Base-by-base conservation (phyloP, 2,888 invertebrate genomes). In the Diplolepis rosae region DNA sequence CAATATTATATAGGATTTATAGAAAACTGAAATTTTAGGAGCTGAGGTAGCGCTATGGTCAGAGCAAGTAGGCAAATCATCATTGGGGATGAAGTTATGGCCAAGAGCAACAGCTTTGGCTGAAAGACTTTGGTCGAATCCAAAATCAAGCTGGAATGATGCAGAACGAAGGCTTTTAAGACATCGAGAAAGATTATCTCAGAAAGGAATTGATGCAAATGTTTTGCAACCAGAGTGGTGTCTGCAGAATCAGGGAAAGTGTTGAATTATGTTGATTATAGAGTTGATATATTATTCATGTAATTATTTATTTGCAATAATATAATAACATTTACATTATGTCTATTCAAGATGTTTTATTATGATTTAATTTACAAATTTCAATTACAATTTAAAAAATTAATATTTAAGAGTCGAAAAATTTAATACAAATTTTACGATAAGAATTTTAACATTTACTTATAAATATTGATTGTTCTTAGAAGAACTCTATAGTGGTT, bases 171-270 rank as follows among this genome's bases (percentile, higher is more conserved):
- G 96, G 66, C 92, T 95, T 89, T 89, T 95, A 51, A 90, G 92
- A 69, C 91, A 93, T 70, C 92, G 96, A n/a, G 93, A 95, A 80
- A 91, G 95, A 66, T 89, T 96, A 65, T 91, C 94, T 0, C 88
- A 90, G 69, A 91, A 92, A 82, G 94, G 94, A 27, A 90, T 95
- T 66, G 87, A 91, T n/a, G 92, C 96, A 0, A 96, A 96, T 80
- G 91, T 93, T 13, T 85, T 96, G 66, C 92, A 96, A 85, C 96
- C 96, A 0, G 92, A 95, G 85, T 96, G 96, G 96, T 96, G 96
- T 84, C 90, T 93, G 78, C 95, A 95, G 84, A 94, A 96, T 87
- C 94, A 95, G 86, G 93, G 93, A 32, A 90, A 92, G 75, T 95
- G 95, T 84, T n/a, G n/a, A n/a, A n/a, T n/a, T n/a, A n/a, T n/a